Base-by-base conservation (phyloP, 1,140 invertebrate species). In the Zaprionus ornatus region DNA sequence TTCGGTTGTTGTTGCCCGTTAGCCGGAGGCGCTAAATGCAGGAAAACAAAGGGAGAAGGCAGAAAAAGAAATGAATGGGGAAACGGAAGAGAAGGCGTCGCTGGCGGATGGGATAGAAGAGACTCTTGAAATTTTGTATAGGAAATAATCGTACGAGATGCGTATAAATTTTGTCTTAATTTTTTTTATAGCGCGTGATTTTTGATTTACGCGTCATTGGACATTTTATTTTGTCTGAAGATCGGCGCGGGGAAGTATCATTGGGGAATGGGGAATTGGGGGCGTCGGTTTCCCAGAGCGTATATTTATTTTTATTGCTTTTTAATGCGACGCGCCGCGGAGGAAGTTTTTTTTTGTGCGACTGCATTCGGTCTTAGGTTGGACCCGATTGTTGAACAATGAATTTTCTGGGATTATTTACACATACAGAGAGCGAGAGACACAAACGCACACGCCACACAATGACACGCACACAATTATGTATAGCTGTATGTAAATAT, bases 271-370 rank as follows among this genome's bases (percentile, higher is more conserved):
- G 3, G 17, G 3, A 7, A 48, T 17, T 50, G 45, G 45, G 19
- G 45, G 45, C 45, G 71, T 74, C 81, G 74, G 66, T 78, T 80
- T 87, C 84, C 85, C 83, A 74, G 70, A 59, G 84, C 71, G 68
- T 84, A 84, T 87, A 84, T 87, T 90, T 85, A 85, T 90, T 90
- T 88, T 90, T 90, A 90, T 90, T 90, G 85, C 81, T 90, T 90
- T 90, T 90, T 90, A 90, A 90, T 90, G 85, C 85, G 82, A 21
- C 23, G 63, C 50, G 63, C 85, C 86, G 73, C 48, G 50, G 81
- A 82, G 85, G 85, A 90, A 90, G 86, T 90, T 90, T 90, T 90
- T 67, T 82, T 64, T 35, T 64, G 27, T 45, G 19, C 68, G 74
- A 88, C 84, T 83, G 84, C 86, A 88, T 37, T 32, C 15, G 29